phyloP scores from a whole-genome alignment of 2,113 vertebrate genomes.

The Drymodes brunneopygia region DNA sequence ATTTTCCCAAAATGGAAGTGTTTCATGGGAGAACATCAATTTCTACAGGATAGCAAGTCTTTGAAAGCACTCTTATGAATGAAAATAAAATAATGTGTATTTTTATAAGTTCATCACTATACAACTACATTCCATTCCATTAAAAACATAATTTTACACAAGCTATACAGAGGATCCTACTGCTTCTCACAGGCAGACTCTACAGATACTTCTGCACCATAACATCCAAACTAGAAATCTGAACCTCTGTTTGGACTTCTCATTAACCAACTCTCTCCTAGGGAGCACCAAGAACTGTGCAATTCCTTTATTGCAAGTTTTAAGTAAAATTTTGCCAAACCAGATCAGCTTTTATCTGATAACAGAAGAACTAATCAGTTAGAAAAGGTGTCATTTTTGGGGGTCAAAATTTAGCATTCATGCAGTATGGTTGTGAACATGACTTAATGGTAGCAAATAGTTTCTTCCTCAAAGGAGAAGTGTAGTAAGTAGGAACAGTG shows the following conservation, averaged over 20 bases:
- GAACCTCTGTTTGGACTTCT: not conserved
- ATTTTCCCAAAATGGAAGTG: not conserved
- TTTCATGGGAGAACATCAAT: not conserved
- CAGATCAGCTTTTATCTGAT: not conserved
- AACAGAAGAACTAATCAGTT: not conserved
- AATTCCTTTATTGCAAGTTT: not conserved
- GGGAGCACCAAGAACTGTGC: not conserved
- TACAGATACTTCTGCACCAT: not conserved
- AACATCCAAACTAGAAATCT: not conserved
- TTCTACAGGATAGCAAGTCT: not conserved
- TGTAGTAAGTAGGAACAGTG: not conserved
- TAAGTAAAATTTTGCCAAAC: not conserved
- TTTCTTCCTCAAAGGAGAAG: not conserved
- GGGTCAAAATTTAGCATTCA: not conserved
- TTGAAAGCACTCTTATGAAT: not conserved
- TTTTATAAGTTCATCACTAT: not conserved
- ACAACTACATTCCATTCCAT: not conserved
- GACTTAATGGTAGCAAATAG: not conserved
- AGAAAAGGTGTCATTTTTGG: not conserved
- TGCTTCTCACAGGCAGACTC: not conserved
- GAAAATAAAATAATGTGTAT: not conserved
- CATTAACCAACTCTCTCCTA: not conserved
- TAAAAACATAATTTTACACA: not conserved
- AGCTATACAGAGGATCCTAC: not conserved
- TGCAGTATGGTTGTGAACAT: accelerated